Evolutionary conservation across 2,888 invertebrate species (phyloP), one percentile per base, ranked within the genome.

Genomic region (Drosophila testacea): DNA sequence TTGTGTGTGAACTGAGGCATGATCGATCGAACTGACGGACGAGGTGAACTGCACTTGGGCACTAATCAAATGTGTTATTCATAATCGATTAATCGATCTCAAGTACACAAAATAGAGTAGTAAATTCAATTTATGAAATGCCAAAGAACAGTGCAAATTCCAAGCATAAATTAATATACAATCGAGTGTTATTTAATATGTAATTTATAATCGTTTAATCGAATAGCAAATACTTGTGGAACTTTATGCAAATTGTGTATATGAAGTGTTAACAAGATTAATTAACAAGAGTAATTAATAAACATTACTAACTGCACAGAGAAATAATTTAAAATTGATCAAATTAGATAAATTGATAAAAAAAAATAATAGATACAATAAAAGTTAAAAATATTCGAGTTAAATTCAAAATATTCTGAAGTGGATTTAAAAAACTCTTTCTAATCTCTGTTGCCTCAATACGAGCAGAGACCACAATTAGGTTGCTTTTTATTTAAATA

Each of bases 21-120:
- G 71, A 69, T 65, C 69, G 72, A 55, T 72, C 60, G 60, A 52
- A 50, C 46, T 66, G 67, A 70, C 61, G 34, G 11, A 32, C 75
- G 72, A 75, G 75, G 75, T 75, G 56, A 75, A 75, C 75, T 64
- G 68, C 71, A 56, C 30, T 59, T 39, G 55, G 54, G 22, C 4
- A 16, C 39, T 34, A 57, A 44, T 64, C 57, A 44, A 57, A 57
- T 50, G 50, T 57, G 64, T 48, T 57, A 50, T 57, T 28, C 57
- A 48, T 56, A 63, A 56, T 63, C 63, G 56, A 63, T 63, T 63
- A 48, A 56, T 56, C 63, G 63, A 63, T 48, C 46, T 56, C 41
- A 48, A 48, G 63, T 56, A 56, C 56, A 55, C 4, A 34, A 27
- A n/a, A 13, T 42, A 9, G 32, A 28, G 10, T 5, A 22, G 16